A percentile compares a stretch with the other conserved stretches of the same genome.
Evolutionary conservation across 2,888 invertebrate genomes (phyloP).

Genomic region (Rotaria sp.): DNA sequence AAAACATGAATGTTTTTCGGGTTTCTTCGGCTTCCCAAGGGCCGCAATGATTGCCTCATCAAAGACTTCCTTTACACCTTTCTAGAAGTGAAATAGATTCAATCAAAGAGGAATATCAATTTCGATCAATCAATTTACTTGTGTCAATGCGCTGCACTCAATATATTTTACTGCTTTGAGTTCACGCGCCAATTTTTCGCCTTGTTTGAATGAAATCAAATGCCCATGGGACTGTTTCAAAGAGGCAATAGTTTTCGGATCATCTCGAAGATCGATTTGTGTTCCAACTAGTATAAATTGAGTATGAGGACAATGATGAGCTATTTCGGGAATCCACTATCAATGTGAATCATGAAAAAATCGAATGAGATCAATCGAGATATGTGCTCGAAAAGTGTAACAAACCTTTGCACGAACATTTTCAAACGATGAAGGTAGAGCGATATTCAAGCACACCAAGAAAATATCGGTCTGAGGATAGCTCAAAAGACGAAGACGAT

Average conservation of each 20-base stretch:
- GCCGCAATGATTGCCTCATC: too few relatives aligned
- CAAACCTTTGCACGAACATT: conserved; percentile 44
- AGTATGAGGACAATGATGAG: conserved; percentile 97
- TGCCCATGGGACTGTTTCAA: conserved; percentile 96
- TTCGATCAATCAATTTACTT: conserved; percentile 57
- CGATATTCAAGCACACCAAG: conserved; percentile 49
- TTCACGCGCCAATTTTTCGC: conserved; percentile 93
- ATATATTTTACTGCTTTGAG: conserved; percentile 97
- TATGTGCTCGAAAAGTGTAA: too few relatives aligned
- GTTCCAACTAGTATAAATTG: conserved; percentile 92
- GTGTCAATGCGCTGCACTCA: conserved; percentile 95
- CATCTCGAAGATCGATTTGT: conserved; percentile 93
- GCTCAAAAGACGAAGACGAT: conserved; percentile 48
- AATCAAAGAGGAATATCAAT: too few relatives aligned
- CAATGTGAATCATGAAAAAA: conserved; percentile 43
- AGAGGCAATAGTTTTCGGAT: conserved; percentile 71
- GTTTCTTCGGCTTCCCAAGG: too few relatives aligned
- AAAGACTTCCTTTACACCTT: too few relatives aligned
- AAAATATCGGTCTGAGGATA: conserved; percentile 51
- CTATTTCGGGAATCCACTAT: conserved; percentile 98
- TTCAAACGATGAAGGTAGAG: conserved; percentile 46
- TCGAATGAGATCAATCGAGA: background rate
- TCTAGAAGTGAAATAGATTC: too few relatives aligned
- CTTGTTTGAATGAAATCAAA: conserved; percentile 86
- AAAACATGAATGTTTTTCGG: too few relatives aligned